Evolutionary conservation across 2,888 invertebrate species (phyloP).

Genomic region (Euclidia mi): DNA sequence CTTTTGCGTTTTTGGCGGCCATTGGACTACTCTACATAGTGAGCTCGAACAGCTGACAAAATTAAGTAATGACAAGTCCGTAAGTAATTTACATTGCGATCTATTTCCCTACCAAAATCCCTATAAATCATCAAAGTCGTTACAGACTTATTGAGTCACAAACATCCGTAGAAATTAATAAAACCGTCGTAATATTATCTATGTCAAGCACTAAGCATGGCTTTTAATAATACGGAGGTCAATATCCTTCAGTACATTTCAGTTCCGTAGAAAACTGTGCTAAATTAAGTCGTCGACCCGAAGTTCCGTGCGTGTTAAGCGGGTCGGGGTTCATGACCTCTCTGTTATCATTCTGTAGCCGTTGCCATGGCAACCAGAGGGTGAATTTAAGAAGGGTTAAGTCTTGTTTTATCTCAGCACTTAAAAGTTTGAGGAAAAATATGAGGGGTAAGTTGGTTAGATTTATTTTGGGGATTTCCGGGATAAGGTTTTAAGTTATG

Average conservation of each 20-base stretch:
- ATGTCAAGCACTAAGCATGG: constrained; percentile 13
- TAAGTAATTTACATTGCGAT: not conserved
- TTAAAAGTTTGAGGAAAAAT: no score
- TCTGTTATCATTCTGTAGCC: constrained; percentile 38
- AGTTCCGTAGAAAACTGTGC: constrained; percentile 45
- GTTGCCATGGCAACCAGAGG: constrained; percentile 36
- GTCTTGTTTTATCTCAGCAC: not conserved
- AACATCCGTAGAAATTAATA: not conserved
- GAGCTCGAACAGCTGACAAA: no score
- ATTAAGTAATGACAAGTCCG: no score
- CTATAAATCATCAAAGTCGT: not conserved
- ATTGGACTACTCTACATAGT: no score
- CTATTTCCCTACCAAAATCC: not conserved
- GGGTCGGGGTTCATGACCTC: constrained; percentile 34
- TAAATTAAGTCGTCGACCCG: constrained; percentile 47
- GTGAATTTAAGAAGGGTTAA: constrained; percentile 15
- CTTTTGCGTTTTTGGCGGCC: no score
- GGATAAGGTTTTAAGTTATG: no score
- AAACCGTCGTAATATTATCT: constrained; percentile 11
- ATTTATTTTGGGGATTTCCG: not conserved
- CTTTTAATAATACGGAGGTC: constrained; percentile 36
- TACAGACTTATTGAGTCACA: not conserved
- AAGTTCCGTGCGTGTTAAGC: constrained; percentile 24
- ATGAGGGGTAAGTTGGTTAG: no score
- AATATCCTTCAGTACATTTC: constrained; percentile 31